Evolutionary conservation across 2,797 vertebrate species (phyloP), one percentile per base, ranked within the genome.

Genomic region (Brachyalestes nurse): DNA sequence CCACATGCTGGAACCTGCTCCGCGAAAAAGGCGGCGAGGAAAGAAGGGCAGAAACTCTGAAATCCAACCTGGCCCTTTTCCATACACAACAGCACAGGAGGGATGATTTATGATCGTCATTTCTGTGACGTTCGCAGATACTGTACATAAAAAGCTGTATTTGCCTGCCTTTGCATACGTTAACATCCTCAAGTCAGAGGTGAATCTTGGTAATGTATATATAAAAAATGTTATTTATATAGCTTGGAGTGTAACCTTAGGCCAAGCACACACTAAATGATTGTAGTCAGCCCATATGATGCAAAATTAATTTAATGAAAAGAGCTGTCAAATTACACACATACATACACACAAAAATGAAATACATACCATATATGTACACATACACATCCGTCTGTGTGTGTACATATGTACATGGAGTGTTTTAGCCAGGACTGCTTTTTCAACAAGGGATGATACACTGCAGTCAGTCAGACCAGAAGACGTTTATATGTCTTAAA

Each of bases 1-100:
- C 90, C 86, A 65, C 77, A 87, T 88, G 87, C 88, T 91, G 90
- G 88, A 90, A 91, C 90, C 90, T 89, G 85, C 82, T 85, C 83
- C 78, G 5, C 81, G 82, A 86, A 72, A 75, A 38, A 55, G 1
- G 47, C 25, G 34, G 6, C 0, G 40, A 70, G 60, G 51, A 12
- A 75, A 61, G 55, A 45, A 34, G 42, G 74, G 53, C 53, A n/a
- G 51, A 73, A 10, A 28, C 38, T 64, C 45, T 16, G 53, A 73
- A 69, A 64, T 23, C 69, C 47, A 25, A 62, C n/a, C 70, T 57
- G 67, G 4, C 69, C 21, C 9, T 13, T n/a, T 62, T 58, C 40
- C 23, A 64, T 9, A 42, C 65, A 67, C 17, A 78, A 80, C 55
- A 55, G 45, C 47, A 38, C 51, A 79, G 58, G 53, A 62, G 57